Base-by-base conservation (phyloP, 1,140 invertebrate species). In the Heliconius eleuchia region DNA sequence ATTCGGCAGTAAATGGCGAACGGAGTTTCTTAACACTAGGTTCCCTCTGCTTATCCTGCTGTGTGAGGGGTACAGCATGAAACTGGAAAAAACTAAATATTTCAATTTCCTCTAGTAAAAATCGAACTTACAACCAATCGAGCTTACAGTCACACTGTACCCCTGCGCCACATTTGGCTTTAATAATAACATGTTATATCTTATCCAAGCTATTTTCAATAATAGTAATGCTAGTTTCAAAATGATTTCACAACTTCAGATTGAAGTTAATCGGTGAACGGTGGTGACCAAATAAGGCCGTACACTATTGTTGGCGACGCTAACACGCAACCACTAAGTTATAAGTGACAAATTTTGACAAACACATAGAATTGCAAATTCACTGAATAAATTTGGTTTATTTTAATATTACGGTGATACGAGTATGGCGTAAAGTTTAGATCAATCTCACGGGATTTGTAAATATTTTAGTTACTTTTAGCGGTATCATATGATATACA, bases 201-300 rank as follows among this genome's bases (percentile, higher is more conserved):
- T 75, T 66, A 77, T 71, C 39, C 37, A 19, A 77, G 46, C 75
- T 50, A 52, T 77, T 71, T 50, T 66, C 39, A 30, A 76, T 76
- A 76, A 76, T 30, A 50, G 73, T n/a, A 27, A 73, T 55, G 73
- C 71, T 76, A 76, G 78, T 80, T 74, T 77, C 72, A 60, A 30
- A 71, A 77, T 76, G 79, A 74, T 80, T 80, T 80, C 79, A 13
- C 76, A 80, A 80, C 79, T 60, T 34, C 37, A 76, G 75, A 80
- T 70, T 77, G 79, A 74, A 77, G 57, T 80, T 73, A 77, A 80
- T 80, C 79, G 75, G 52, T 70, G 76, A 73, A 74, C 72, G 73
- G 71, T 34, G 74, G 60, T 74, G 42, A 46, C 80, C 80, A 81
- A 81, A 81, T 75, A 81, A 73, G 80, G 80, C 57, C 34, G 70